A percentile compares a stretch with the other conserved stretches of the same genome.
Evolutionary conservation across 2,113 vertebrate species (phyloP).

Genomic region (Elephantulus edwardii): DNA sequence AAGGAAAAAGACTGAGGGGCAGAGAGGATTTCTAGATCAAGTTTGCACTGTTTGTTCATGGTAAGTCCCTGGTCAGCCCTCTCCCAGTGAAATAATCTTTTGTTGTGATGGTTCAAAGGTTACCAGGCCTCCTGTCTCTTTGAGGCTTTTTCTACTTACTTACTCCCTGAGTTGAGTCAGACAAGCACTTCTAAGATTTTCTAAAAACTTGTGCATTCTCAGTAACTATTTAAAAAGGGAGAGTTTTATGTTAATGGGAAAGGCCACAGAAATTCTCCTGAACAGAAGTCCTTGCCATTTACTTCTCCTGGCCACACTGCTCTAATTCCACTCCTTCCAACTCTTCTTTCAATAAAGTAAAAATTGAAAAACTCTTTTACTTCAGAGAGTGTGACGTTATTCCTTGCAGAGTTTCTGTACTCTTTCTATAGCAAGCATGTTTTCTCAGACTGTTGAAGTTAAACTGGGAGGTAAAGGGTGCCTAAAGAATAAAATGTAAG

Average conservation of each 20-base stretch:
- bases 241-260: constrained; percentile 12
- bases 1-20: background rate
- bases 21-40: constrained; percentile 28
- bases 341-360: background rate
- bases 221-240: background rate
- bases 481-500: background rate
- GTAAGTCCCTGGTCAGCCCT: background rate
- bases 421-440: background rate
- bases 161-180: constrained; percentile 41
- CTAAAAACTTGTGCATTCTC: background rate
- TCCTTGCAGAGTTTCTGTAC: background rate
- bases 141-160: background rate
- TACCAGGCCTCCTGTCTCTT: background rate
- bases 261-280: background rate
- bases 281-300: background rate
- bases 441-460: background rate
- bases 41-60: background rate
- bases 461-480: background rate
- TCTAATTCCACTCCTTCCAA: background rate
- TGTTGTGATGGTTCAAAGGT: constrained; percentile 22
- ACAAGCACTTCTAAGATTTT: constrained; percentile 3
- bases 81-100: background rate
- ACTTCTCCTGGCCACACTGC: background rate
- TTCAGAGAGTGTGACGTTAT: background rate
- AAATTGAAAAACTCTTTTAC: background rate